These are phyloP conservation scores for Rhamnusium bicolor DNA, from an alignment of 2,888 invertebrate species.

Conservation along the genomic window DNA sequence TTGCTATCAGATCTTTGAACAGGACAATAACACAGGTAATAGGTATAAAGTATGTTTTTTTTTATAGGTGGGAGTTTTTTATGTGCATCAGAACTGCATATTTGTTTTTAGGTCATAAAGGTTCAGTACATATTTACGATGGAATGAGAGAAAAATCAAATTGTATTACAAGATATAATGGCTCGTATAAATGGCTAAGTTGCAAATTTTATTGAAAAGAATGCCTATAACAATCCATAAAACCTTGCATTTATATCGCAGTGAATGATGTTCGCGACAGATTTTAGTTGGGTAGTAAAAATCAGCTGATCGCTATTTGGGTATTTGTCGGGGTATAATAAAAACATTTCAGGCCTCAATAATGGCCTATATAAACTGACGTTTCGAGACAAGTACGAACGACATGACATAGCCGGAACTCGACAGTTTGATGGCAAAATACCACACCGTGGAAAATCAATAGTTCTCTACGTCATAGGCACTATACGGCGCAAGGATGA, in stretches of 20 bases:
- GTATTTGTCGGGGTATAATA: conserved; percentile 49
- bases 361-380: conserved; percentile 67
- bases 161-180: conserved; percentile 26
- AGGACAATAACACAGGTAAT: neutral
- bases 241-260: conserved; percentile 49
- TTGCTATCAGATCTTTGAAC: neutral
- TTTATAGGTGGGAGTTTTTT: neutral
- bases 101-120: conserved; percentile 21
- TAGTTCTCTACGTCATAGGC: conserved; percentile 68
- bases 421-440: conserved; percentile 65
- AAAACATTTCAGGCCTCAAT: conserved; percentile 58
- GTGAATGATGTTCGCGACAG: conserved; percentile 55
- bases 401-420: conserved; percentile 52
- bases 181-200: conserved; percentile 43
- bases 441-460: conserved; percentile 68
- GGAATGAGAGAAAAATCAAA: neutral
- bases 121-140: conserved; percentile 19
- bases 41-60: neutral
- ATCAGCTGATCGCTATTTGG: conserved; percentile 58
- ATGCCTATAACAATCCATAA: conserved; percentile 55
- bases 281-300: conserved; percentile 57
- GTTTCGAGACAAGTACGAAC: conserved; percentile 61
- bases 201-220: conserved; percentile 53
- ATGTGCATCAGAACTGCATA: conserved; percentile 1
- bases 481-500: conserved; percentile 55